phyloP scores from a whole-genome alignment of 2,113 vertebrate genomes.

The Micronycteris hirsuta region DNA sequence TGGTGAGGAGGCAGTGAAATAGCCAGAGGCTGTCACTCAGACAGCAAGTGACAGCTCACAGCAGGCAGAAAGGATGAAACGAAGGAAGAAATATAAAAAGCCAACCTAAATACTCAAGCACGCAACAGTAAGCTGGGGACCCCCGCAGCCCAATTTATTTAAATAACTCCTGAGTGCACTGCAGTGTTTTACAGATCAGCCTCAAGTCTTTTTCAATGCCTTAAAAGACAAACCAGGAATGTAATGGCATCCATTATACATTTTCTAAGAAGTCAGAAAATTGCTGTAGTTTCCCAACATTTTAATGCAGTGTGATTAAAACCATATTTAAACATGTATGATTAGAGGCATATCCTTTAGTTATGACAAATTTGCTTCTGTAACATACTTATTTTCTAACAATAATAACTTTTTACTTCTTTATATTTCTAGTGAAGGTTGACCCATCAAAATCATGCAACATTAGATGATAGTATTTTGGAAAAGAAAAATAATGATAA shows the following conservation, averaged over 20 bases:
- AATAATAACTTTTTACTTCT: constrained; percentile 4
- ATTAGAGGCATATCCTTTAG: not conserved
- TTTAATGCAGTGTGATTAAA: constrained; percentile 2
- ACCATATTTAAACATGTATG: constrained; percentile 28
- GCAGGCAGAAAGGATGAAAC: constrained; percentile 31
- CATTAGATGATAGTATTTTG: not conserved
- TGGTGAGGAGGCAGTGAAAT: constrained; percentile 27
- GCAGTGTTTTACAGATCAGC: not conserved
- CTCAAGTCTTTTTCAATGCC: not conserved
- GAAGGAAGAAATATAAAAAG: constrained; percentile 47
- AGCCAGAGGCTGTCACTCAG: constrained; percentile 19
- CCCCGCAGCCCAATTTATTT: constrained; percentile 57
- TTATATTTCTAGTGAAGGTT: not conserved
- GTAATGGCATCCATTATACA: not conserved
- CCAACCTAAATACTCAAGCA: constrained; percentile 40
- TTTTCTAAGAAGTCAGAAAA: constrained; percentile 26
- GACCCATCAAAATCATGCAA: not conserved
- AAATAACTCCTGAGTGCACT: constrained; percentile 29
- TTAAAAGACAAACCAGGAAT: not conserved
- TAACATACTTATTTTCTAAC: not conserved
- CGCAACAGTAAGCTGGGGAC: not conserved
- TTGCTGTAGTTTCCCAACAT: not conserved
- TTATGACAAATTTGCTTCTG: not conserved
- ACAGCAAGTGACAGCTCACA: constrained; percentile 50
- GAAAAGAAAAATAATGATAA: constrained; percentile 7